These are phyloP conservation scores for Cottus gobio DNA, from an alignment of 2,113 vertebrate species.

Conservation along the genomic window DNA sequence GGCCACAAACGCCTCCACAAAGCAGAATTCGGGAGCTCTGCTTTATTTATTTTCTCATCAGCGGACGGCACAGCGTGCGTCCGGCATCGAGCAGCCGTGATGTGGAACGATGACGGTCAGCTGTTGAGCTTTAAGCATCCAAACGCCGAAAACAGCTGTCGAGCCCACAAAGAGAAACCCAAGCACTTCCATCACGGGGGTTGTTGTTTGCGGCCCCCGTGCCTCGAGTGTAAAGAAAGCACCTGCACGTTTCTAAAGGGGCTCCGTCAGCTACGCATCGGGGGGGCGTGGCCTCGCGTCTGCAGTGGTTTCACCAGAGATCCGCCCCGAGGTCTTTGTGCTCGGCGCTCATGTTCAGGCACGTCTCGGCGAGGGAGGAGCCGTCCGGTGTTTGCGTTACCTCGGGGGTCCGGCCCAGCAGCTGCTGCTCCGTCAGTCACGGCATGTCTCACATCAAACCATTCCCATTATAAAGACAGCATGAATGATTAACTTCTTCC, in stretches of 20 bases:
- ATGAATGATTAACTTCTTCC: too few species aligned
- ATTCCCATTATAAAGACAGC: background rate
- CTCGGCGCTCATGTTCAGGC: conserved; percentile 60
- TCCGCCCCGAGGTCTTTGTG: conserved; percentile 18
- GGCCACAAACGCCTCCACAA: too few species aligned
- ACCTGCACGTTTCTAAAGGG: background rate
- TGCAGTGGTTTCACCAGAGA: background rate
- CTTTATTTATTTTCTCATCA: conserved; percentile 30
- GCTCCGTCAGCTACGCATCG: background rate
- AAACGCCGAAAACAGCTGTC: conserved; percentile 35
- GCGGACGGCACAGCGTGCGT: background rate
- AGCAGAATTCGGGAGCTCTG: conserved; percentile 21
- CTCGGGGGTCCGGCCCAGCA: background rate
- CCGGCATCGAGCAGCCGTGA: conserved; percentile 24
- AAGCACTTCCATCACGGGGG: conserved; percentile 12
- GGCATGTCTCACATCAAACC: background rate
- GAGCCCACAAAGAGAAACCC: conserved; percentile 13
- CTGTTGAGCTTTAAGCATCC: conserved; percentile 18
- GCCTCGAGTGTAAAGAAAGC: background rate
- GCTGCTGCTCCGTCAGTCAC: conserved; percentile 19
- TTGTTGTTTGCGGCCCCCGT: too few species aligned
- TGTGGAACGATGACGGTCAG: conserved; percentile 22
- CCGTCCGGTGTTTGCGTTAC: conserved; percentile 26
- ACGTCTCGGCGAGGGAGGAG: conserved; percentile 38
- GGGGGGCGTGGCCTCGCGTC: conserved; percentile 21